A percentile compares a stretch with the other conserved stretches of the same genome.
Conservation (phyloP, 2,888 invertebrate genomes). For the Andrena fulva region DNA sequence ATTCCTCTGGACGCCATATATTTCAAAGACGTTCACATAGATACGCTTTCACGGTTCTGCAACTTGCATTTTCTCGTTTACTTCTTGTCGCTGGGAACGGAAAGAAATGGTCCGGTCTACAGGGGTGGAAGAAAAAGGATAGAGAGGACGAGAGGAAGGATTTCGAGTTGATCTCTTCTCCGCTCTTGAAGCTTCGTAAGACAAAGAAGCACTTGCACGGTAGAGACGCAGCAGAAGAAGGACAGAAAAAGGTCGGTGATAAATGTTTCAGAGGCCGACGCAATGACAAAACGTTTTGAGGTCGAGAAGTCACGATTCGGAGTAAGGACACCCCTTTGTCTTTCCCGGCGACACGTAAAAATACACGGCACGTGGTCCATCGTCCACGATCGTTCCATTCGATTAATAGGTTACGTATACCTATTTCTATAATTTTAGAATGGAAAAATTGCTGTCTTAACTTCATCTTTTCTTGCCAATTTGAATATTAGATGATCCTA, state of each 20-base stretch:
- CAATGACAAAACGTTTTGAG: conserved; percentile 74
- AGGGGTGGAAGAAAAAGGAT: conserved; percentile 22
- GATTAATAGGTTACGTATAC: background rate
- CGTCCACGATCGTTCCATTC: conserved; percentile 17
- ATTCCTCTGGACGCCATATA: conserved; percentile 26
- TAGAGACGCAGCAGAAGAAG: conserved; percentile 18
- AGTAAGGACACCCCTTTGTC: conserved; percentile 46
- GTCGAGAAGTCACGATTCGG: conserved; percentile 68
- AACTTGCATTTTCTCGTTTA: conserved; percentile 61
- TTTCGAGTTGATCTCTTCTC: conserved; percentile 33
- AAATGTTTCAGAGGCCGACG: conserved; percentile 73
- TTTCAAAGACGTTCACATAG: conserved; percentile 27
- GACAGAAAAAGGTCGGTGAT: conserved; percentile 66
- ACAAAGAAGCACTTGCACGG: conserved; percentile 16
- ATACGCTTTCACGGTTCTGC: background rate
- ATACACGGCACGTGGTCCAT: conserved; percentile 22
- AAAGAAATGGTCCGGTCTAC: conserved; percentile 47
- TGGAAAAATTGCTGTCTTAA: background rate
- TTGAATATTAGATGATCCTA: no score
- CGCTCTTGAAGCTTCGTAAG: conserved; percentile 2
- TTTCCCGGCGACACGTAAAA: conserved; percentile 38
- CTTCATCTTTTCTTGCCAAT: no score
- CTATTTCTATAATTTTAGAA: background rate
- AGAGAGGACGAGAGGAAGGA: background rate
- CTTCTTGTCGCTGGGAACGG: conserved; percentile 49